Evolutionary conservation across 2,888 invertebrate genomes (phyloP).

Genomic region (Netelia fuscicornis): DNA sequence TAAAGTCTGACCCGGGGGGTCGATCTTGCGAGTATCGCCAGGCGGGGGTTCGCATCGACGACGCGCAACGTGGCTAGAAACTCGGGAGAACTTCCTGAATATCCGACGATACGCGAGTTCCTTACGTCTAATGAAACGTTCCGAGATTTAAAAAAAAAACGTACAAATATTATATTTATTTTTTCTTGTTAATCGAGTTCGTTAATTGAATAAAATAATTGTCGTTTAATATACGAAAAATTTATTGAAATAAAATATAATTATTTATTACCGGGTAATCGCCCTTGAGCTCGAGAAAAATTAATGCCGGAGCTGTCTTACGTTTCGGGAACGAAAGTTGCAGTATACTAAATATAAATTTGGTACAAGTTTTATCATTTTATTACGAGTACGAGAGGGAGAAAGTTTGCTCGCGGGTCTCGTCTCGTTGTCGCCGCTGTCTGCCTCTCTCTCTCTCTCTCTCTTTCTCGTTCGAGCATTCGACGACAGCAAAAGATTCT

Average conservation of each 20-base stretch:
- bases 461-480: background rate
- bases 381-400: background rate
- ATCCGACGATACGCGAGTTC: background rate
- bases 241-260: too few relatives aligned
- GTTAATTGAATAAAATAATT: too few relatives aligned
- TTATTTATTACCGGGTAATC: too few relatives aligned
- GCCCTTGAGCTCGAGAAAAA: too few relatives aligned
- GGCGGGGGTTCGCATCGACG: constrained; percentile 2
- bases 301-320: too few relatives aligned
- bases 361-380: background rate
- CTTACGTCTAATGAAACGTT: too few relatives aligned
- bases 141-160: too few relatives aligned
- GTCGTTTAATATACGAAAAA: too few relatives aligned
- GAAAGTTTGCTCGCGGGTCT: background rate
- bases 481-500: constrained; percentile 8
- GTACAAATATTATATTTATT: too few relatives aligned
- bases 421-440: constrained; percentile 2
- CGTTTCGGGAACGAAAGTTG: background rate
- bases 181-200: too few relatives aligned
- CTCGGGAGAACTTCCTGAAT: constrained; percentile 7
- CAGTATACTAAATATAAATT: background rate
- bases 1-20: constrained; percentile 41
- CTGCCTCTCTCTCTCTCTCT: background rate
- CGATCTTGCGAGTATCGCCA: constrained; percentile 35
- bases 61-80: background rate